phyloP scores from a whole-genome alignment of 1,140 invertebrate species.

The Platorchestia sp. region DNA sequence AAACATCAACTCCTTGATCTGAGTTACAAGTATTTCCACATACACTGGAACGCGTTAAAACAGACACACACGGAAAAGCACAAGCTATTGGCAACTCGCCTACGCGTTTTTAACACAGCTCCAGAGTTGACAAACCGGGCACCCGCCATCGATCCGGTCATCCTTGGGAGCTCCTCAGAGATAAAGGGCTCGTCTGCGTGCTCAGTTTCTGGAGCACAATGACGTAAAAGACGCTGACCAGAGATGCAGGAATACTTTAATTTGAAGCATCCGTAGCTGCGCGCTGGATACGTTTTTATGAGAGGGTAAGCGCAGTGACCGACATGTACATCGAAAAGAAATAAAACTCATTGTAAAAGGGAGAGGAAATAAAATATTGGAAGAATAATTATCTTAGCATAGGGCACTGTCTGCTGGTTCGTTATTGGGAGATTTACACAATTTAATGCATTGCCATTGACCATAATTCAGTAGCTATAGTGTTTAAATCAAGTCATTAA shows the following conservation, averaged over 20 bases:
- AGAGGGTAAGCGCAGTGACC: too few relatives aligned
- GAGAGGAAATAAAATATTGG: too few relatives aligned
- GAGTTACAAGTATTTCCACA: not conserved
- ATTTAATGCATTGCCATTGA: too few relatives aligned
- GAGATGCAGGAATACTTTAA: not conserved
- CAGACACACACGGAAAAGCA: not conserved
- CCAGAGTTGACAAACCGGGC: not conserved
- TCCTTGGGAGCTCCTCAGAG: not conserved
- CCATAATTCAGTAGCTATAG: too few relatives aligned
- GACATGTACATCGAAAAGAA: too few relatives aligned
- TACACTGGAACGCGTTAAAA: not conserved
- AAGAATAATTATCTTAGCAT: too few relatives aligned
- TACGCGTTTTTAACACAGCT: not conserved
- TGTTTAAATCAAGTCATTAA: too few relatives aligned
- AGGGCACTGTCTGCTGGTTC: too few relatives aligned
- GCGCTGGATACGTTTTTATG: not conserved
- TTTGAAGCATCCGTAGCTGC: not conserved
- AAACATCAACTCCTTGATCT: not conserved
- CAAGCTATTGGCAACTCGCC: not conserved
- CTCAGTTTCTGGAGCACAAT: not conserved
- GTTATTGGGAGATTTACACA: too few relatives aligned
- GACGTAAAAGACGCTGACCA: not conserved
- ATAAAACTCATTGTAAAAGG: too few relatives aligned
- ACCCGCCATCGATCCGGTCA: not conserved
- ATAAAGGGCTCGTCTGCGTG: not conserved